A percentile compares a stretch with the other conserved stretches of the same genome.
phyloP scores from a whole-genome alignment of 2,113 vertebrate species.

The Gorilla gorilla region DNA sequence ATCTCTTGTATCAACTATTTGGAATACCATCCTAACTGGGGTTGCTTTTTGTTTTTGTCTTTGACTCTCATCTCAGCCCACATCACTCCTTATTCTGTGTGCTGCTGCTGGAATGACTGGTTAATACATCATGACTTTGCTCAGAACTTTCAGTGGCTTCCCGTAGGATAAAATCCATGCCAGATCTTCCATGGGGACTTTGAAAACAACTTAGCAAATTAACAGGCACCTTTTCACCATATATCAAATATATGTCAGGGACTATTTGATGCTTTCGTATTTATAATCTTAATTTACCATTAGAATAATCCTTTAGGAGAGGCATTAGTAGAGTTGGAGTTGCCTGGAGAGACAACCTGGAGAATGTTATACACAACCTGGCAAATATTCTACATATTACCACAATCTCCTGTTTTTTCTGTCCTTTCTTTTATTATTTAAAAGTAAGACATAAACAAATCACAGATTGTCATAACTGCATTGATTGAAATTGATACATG shows the following conservation, averaged over 20 bases:
- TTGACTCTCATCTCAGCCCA: not conserved
- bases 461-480: constrained; percentile 50
- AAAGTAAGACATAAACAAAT: constrained; percentile 64
- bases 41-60: not conserved
- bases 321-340: not conserved
- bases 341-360: not conserved
- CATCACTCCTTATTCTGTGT: not conserved
- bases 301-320: constrained; percentile 30
- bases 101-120: not conserved
- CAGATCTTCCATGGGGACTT: not conserved
- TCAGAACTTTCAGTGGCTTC: not conserved
- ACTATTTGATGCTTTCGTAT: not conserved
- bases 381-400: constrained; percentile 26
- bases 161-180: not conserved
- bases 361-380: not conserved
- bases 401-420: not conserved
- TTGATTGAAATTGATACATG: constrained; percentile 72
- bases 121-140: not conserved
- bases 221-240: not conserved
- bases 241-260: not conserved
- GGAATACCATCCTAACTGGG: not conserved
- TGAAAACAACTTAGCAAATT: not conserved
- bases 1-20: not conserved
- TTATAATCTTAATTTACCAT: constrained; percentile 31
- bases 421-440: constrained; percentile 38